These are phyloP conservation scores for Stercorarius parasiticus DNA, from an alignment of 2,113 vertebrate species.

Conservation along the genomic window DNA sequence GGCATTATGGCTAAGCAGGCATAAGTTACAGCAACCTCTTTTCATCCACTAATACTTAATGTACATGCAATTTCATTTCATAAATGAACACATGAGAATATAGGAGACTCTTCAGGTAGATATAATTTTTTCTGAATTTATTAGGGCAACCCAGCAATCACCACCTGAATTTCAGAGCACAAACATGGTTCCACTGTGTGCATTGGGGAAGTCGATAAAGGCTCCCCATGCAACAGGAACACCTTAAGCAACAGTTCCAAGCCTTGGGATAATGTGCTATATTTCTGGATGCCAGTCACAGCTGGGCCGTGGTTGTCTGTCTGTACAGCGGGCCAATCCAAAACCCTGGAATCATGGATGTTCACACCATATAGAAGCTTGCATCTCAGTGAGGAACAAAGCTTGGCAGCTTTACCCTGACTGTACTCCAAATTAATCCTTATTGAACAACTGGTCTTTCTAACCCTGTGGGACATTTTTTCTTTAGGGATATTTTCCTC, in stretches of 20 bases:
- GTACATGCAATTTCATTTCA: background rate
- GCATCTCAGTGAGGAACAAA: background rate
- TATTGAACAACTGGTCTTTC: background rate
- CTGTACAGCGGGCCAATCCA: background rate
- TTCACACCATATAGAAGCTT: background rate
- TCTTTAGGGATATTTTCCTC: background rate
- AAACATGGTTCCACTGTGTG: background rate
- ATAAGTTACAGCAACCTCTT: background rate
- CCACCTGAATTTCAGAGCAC: background rate
- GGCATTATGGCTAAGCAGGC: background rate
- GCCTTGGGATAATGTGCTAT: fast-evolving
- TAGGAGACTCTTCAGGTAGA: background rate
- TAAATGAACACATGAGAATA: background rate
- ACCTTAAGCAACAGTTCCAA: background rate
- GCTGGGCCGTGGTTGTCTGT: background rate
- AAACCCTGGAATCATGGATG: background rate
- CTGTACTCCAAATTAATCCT: background rate
- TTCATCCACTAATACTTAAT: background rate
- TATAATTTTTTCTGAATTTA: background rate
- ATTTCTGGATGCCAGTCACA: background rate
- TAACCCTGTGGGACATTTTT: background rate
- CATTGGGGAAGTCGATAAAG: background rate
- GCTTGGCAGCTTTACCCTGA: background rate
- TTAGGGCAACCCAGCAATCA: background rate
- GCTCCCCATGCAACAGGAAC: background rate